Percentiles rank a stretch among this genome's conserved stretches.
Evolutionary conservation across 2,113 vertebrate genomes (phyloP).

Genomic region (Tetrao urogallus): DNA sequence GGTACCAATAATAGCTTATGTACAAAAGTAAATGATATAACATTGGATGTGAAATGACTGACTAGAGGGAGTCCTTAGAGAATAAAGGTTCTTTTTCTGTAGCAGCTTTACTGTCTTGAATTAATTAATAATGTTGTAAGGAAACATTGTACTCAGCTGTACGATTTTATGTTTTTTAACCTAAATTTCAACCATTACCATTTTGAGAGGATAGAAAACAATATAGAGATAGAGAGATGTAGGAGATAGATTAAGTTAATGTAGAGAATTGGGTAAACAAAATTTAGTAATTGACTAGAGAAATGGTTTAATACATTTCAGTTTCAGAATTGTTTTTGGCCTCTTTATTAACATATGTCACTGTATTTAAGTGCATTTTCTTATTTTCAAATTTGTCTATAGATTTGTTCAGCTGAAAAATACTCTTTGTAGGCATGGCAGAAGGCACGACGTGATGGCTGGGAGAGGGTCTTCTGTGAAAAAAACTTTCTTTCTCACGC

Average conservation of each 20-base stretch:
- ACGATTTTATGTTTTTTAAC: background rate
- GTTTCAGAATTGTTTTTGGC: background rate
- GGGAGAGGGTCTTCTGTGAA: constrained; percentile 94
- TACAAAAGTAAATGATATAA: background rate
- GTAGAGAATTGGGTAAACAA: background rate
- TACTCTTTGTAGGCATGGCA: constrained; percentile 88
- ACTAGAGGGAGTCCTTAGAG: background rate
- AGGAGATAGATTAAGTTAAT: background rate
- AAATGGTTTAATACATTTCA: background rate
- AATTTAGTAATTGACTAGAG: background rate
- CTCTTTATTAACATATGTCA: fast-evolving
- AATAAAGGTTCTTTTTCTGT: background rate
- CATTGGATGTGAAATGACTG: background rate
- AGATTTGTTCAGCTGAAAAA: background rate
- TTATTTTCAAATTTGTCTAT: background rate
- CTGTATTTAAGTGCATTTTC: background rate
- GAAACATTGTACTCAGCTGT: background rate
- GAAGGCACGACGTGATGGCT: constrained; percentile 91
- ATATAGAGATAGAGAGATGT: too few species aligned
- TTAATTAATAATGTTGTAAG: background rate
- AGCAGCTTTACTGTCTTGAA: background rate
- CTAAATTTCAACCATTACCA: background rate
- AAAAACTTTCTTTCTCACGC: constrained; percentile 95
- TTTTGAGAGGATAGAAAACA: too few species aligned
- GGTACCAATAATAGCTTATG: background rate